Base-by-base conservation (phyloP, 2,888 invertebrate species). In the Encarsia formosa region DNA sequence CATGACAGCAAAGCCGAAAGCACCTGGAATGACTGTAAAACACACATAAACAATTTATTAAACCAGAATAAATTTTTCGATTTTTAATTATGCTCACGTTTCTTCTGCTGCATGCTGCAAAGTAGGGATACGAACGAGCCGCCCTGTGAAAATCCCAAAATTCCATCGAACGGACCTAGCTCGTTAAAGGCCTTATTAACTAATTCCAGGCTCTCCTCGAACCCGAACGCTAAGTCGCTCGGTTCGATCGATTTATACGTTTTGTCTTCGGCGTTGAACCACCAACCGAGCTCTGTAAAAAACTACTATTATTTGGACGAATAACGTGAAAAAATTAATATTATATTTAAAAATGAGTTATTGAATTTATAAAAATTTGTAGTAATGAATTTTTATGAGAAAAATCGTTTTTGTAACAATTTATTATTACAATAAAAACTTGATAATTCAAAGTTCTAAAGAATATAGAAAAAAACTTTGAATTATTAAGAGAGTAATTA, bases 91-190 rank as follows among this genome's bases (percentile, higher is more conserved):
- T 22, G 20, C 24, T n/a, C 76, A 85, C 88, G 81, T 75, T 85
- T 83, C 70, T 83, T 82, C 65, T 89, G 81, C 58, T 85, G 85
- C 77, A 91, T 81, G 42, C 87, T 86, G 71, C 92, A 88, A 31
- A 96, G 74, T 24, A 96, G 72, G 3, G 90, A 88, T 4, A 85
- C 86, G 65, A 96, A 84, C 56, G 92, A 86, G 38, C 91, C 95
- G 24, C 96, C 96, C 73, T 96, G 96, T 29, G 94, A 95, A 75
- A 96, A 96, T 0, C 93, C 94, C 66, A 96, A 75, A 26, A 96
- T 77, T 0, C 95, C 96, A 79, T 96, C 91, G 76, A 92, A 95
- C 1, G 94, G 94, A 0, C 94, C 95, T 66, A 86, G 77, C 47
- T 84, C 80, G 42, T 79, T 70, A 61, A 89, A 86, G 6, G 81